Base-by-base conservation (phyloP, 2,113 vertebrate genomes). In the Grus americana region DNA sequence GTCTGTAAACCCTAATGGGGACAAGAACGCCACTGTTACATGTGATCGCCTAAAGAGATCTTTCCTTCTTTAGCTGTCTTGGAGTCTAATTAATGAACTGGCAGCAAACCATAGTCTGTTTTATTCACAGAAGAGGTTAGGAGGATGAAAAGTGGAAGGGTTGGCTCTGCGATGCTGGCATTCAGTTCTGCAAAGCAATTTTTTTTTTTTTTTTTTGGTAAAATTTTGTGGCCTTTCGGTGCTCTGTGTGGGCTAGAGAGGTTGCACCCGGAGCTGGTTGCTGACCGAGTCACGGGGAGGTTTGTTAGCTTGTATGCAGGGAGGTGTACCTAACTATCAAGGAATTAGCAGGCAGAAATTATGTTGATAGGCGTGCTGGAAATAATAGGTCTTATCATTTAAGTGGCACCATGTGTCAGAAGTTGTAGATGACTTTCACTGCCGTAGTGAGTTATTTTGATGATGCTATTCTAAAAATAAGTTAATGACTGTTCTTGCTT, bases 21-120 rank as follows among this genome's bases (percentile, higher is more conserved):
- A 36, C 42, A 19, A 12, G 34, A 47, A 5, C 59, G 4, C 3
- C 5, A 0, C 62, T 24, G 21, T 47, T 63, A 1, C 1, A 1
- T 24, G 14, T 6, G 50, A 3, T 24, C 0, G 0, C 44, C 2
- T 12, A 20, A 15, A 21, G 27, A 42, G 19, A 40, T 6, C 55
- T 49, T 75, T 14, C 50, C 32, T 76, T 15, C 55, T 32, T 6
- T 54, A 5, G 18, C 21, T 71, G 6, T 27, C 15, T 42, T 12
- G 27, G 18, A 42, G 68, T 8, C 21, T 73, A 19, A 29, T 34
- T 57, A 40, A 34, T 10, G 27, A 82, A 19, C 12, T 10, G 11
- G 30, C 36, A 19, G 3, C 34, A 46, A 40, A 10, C 27, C 10
- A 0, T 1, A 2, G 7, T 20, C 7, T 54, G 49, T 36, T 70